Conservation (phyloP, 2,113 vertebrate genomes). For the Rhadina sibilatrix region DNA sequence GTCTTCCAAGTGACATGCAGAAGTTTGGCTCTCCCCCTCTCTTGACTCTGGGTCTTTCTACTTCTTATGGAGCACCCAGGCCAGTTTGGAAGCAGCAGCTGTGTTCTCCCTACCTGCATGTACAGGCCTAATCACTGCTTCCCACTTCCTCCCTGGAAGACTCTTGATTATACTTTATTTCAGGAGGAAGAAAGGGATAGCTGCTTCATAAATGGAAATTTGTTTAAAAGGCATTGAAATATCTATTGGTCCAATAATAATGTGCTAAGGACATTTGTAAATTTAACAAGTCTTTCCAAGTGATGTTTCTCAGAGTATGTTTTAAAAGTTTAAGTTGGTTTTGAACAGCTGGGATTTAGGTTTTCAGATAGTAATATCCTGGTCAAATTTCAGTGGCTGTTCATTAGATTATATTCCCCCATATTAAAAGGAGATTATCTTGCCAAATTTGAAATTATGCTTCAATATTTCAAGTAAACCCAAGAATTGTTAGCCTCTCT, state of each 20-base stretch:
- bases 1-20: background rate
- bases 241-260: background rate
- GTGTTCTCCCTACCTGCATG: background rate
- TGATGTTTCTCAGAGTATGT: background rate
- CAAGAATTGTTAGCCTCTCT: background rate
- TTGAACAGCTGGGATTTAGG: background rate
- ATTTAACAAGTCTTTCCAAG: background rate
- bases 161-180: background rate
- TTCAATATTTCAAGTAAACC: background rate
- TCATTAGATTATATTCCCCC: background rate
- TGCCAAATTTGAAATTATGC: background rate
- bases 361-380: background rate
- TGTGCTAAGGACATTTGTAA: background rate
- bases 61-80: background rate
- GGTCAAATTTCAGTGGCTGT: background rate
- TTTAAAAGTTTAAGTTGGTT: background rate
- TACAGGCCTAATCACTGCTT: background rate
- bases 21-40: background rate
- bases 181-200: background rate
- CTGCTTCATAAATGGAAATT: background rate
- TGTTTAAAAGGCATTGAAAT: background rate
- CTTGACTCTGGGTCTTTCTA: background rate
- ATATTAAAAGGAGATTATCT: background rate
- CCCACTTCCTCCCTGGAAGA: background rate
- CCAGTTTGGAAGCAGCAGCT: background rate